Evolutionary conservation across 2,113 vertebrate genomes (phyloP), one percentile per base, ranked within the genome.

Genomic region (Corydoras sp.): DNA sequence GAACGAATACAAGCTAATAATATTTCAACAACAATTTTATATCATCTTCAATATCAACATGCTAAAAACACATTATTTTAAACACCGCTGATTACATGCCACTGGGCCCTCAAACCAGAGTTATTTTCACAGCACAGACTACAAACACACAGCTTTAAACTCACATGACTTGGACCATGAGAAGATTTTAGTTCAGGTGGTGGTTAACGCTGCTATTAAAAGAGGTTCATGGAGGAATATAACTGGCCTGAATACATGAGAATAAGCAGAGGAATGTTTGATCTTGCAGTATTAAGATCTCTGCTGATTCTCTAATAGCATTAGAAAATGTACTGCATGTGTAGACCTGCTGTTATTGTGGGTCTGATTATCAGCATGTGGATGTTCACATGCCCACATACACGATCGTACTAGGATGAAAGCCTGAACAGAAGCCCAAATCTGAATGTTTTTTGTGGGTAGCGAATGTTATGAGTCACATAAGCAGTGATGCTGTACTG

Each of bases 401-500:
- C 66, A 69, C 30, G 10, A 11, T 63, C 24, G 7, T 58, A 5
- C 10, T 5, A n/a, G 51, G 32, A 55, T 8, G 61, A 12, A 55
- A 7, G 9, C 10, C 24, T 18, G 63, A 49, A n/a, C 3, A 29
- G 51, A 9, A 35, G 58, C 53, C 58, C 72, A 56, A 31, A 30
- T 14, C 49, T 59, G 64, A 73, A 65, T 18, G 55, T 24, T 51
- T 32, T 65, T 71, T 50, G 62, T 71, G 58, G 68, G 54, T 65
- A 63, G 72, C 31, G 59, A 66, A 63, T 67, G 68, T 31, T 62
- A 59, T 68, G 72, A 74, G 58, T 78, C 76, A 78, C 65, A 54
- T 30, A 30, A 58, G 32, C 68, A 78, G 24, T 67, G 58, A 70
- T 32, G 63, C 50, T 15, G 69, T 62, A 62, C 56, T 59, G n/a